Percentiles rank a stretch among this genome's conserved stretches.
These are phyloP conservation scores for Anthonomus grandis DNA, from an alignment of 1,140 invertebrate genomes.

Conservation along the genomic window DNA sequence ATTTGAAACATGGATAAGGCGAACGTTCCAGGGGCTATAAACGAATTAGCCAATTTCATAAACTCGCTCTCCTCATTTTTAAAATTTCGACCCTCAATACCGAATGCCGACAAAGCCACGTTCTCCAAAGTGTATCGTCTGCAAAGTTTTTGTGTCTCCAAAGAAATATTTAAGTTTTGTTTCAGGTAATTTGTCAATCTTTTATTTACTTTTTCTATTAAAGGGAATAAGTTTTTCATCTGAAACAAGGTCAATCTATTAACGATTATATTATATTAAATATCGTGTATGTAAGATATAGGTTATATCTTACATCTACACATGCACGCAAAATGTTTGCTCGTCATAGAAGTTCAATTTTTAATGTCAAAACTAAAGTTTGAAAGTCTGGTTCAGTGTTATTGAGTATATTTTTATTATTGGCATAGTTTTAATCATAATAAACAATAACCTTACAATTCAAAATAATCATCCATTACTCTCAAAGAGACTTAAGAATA, in stretches of 20 bases:
- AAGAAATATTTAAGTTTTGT: slow-evolving; percentile 6
- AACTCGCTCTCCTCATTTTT: slow-evolving; percentile 50
- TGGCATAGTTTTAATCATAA: no score
- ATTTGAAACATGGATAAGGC: slow-evolving; percentile 17
- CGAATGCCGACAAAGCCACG: slow-evolving; percentile 52
- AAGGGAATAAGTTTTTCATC: slow-evolving; percentile 37
- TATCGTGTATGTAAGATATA: neutral
- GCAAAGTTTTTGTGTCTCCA: slow-evolving; percentile 45
- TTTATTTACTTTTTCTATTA: slow-evolving; percentile 34
- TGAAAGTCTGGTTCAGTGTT: no score
- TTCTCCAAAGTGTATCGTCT: slow-evolving; percentile 52
- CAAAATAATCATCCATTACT: no score
- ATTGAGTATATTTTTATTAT: no score
- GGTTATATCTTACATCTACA: no score
- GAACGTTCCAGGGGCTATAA: slow-evolving; percentile 29
- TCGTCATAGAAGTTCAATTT: no score
- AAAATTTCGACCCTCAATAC: slow-evolving; percentile 47
- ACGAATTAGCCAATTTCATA: slow-evolving; percentile 41
- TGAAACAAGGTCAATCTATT: no score
- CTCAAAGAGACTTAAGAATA: no score
- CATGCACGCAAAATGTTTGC: no score
- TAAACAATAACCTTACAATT: no score
- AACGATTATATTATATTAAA: no score
- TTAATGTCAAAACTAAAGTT: no score
- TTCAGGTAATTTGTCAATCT: slow-evolving; percentile 39